A percentile compares a stretch with the other conserved stretches of the same genome.
These are phyloP conservation scores for Drosophila macrospina DNA, from an alignment of 2,888 invertebrate genomes.

Conservation along the genomic window DNA sequence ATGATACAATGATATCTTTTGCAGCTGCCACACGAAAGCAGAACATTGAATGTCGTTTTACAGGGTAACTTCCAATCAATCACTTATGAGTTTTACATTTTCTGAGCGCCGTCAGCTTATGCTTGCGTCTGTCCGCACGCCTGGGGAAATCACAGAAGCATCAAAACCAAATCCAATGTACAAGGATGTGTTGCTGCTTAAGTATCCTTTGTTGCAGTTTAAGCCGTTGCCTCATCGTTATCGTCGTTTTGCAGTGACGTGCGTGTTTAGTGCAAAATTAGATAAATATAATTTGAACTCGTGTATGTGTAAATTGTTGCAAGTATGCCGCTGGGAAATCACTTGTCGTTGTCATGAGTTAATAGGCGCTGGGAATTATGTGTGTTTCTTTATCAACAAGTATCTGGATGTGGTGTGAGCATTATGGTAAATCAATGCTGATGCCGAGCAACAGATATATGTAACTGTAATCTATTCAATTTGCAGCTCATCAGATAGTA, in stretches of 20 bases:
- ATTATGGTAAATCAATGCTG: constrained; percentile 55
- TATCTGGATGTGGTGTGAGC: too few relatives aligned
- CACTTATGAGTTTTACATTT: constrained; percentile 1
- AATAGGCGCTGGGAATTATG: constrained; percentile 70
- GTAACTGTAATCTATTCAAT: background rate
- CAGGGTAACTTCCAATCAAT: constrained; percentile 18
- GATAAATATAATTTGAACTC: constrained; percentile 74
- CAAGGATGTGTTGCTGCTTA: constrained; percentile 7
- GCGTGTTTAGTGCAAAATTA: constrained; percentile 67
- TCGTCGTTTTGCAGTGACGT: background rate
- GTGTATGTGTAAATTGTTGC: constrained; percentile 70
- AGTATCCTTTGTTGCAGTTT: constrained; percentile 32
- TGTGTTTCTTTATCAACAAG: too few relatives aligned
- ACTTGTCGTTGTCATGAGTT: constrained; percentile 71
- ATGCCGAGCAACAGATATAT: background rate
- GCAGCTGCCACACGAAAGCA: background rate
- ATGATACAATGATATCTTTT: constrained; percentile 18
- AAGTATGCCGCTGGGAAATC: constrained; percentile 69
- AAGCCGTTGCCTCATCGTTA: constrained; percentile 14
- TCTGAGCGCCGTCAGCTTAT: background rate
- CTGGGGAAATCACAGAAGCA: constrained; percentile 47
- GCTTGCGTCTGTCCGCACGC: constrained; percentile 7
- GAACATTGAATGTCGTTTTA: background rate
- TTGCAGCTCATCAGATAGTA: background rate
- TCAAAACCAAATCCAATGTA: constrained; percentile 22